Percentiles rank a stretch among this genome's conserved stretches.
Conservation (phyloP, 2,113 vertebrate species). For the Phoxinus phoxinus region DNA sequence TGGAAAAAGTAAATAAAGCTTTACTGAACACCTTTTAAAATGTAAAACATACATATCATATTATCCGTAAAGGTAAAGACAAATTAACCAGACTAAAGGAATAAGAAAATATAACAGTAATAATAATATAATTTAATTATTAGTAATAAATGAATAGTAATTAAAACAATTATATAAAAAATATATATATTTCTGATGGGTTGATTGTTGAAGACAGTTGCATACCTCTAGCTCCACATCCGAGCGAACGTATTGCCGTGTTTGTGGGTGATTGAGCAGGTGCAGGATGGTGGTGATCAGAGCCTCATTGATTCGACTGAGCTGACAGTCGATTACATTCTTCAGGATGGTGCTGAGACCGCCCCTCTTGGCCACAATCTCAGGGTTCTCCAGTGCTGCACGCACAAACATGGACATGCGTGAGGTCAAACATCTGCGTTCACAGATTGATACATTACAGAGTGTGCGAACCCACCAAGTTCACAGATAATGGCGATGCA, state of each 20-base stretch:
- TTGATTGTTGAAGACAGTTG: neutral
- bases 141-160: too few relatives aligned
- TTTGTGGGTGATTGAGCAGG: constrained; percentile 97
- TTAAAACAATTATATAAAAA: neutral
- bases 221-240: constrained; percentile 96
- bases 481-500: constrained; percentile 98
- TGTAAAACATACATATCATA: neutral
- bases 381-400: constrained; percentile 94
- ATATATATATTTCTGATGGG: neutral
- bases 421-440: neutral
- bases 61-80: neutral
- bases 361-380: constrained; percentile 93
- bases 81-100: neutral
- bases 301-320: constrained; percentile 97
- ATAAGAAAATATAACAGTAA: neutral
- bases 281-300: constrained; percentile 97
- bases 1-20: constrained; percentile 64
- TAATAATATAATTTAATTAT: neutral
- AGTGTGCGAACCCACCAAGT: constrained; percentile 81
- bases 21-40: neutral
- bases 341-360: constrained; percentile 96
- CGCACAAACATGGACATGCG: neutral
- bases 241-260: constrained; percentile 91
- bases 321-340: constrained; percentile 96
- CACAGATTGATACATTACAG: neutral